phyloP scores from a whole-genome alignment of 2,888 invertebrate genomes.

The Troides aeacus region DNA sequence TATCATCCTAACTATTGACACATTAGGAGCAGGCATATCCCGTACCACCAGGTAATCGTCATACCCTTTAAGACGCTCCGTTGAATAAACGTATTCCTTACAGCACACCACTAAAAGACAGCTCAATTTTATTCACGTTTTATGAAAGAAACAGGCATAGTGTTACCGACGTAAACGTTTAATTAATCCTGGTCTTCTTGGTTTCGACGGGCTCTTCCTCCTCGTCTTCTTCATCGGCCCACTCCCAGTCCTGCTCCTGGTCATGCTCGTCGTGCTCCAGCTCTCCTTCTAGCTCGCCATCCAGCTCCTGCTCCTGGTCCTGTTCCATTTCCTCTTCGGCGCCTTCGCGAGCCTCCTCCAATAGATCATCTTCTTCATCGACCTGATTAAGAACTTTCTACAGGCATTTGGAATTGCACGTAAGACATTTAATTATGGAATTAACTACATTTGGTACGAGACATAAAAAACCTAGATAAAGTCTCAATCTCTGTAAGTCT shows the following conservation, averaged over 20 bases:
- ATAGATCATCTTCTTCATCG: constrained; percentile 49
- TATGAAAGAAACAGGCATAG: too few relatives aligned
- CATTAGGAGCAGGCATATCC: too few relatives aligned
- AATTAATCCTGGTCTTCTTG: constrained; percentile 43
- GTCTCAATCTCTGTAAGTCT: too few relatives aligned
- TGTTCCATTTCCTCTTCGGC: constrained; percentile 40
- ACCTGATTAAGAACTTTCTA: constrained; percentile 36
- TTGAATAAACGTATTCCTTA: too few relatives aligned
- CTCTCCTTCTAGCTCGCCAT: constrained; percentile 61
- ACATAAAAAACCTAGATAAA: too few relatives aligned
- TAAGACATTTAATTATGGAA: not conserved
- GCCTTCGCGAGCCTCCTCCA: constrained; percentile 42
- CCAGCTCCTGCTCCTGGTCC: constrained; percentile 57
- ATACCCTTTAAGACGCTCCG: too few relatives aligned
- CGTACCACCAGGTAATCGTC: too few relatives aligned
- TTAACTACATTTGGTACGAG: too few relatives aligned
- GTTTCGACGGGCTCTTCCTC: constrained; percentile 50
- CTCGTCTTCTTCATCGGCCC: constrained; percentile 68
- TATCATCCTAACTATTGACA: too few relatives aligned
- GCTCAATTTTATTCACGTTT: too few relatives aligned
- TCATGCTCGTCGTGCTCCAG: constrained; percentile 51
- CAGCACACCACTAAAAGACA: too few relatives aligned
- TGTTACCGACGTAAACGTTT: not conserved
- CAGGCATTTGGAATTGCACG: not conserved
- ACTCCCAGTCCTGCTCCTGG: constrained; percentile 65